These are phyloP conservation scores for Boulengeromyrus knoepffleri DNA, from an alignment of 2,113 vertebrate species.

Conservation along the genomic window DNA sequence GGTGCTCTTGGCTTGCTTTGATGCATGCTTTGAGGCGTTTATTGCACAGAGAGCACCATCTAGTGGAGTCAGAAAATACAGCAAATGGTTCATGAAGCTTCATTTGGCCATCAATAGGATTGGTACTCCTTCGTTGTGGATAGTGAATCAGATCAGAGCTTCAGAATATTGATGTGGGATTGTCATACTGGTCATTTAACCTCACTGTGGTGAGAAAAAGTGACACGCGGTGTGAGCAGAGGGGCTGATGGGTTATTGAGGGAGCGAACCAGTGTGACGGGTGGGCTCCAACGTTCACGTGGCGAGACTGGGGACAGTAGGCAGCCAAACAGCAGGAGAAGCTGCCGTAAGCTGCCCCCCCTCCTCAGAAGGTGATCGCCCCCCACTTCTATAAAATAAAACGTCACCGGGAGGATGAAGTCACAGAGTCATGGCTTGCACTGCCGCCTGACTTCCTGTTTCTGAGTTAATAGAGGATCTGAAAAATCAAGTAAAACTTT, in stretches of 20 bases:
- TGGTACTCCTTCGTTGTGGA: neutral
- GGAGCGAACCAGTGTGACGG: neutral
- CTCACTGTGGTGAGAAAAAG: neutral
- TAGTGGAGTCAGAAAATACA: neutral
- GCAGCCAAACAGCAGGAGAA: neutral
- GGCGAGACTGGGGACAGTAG: neutral
- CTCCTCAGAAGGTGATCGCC: neutral
- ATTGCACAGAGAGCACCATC: neutral
- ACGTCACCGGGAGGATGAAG: neutral
- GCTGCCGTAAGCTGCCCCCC: neutral
- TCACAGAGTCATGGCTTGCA: neutral
- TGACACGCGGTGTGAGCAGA: neutral
- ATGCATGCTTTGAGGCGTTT: neutral
- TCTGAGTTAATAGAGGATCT: neutral
- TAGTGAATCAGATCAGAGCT: neutral
- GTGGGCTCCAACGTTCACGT: neutral
- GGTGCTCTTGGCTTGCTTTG: neutral
- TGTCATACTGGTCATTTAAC: neutral
- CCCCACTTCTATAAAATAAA: neutral
- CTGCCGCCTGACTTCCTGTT: neutral
- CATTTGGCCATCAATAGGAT: neutral
- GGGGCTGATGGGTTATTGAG: neutral
- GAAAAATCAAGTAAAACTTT: neutral
- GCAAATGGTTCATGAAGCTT: neutral
- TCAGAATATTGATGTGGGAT: neutral